Conservation (phyloP, 2,888 invertebrate species). For the Caenorhabditis japonica region DNA sequence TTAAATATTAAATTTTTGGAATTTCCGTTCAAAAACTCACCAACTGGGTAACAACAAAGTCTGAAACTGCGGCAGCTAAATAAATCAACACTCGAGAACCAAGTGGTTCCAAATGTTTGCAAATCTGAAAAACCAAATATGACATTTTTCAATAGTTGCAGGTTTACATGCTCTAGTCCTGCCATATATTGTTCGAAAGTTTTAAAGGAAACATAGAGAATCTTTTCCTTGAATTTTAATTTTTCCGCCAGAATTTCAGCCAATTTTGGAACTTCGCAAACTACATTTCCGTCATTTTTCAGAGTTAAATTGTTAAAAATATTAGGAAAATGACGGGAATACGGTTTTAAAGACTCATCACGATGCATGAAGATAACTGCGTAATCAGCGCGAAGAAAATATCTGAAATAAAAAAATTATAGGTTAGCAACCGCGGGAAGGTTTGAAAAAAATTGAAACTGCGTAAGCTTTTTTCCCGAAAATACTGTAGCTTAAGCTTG, state of each 20-base stretch:
- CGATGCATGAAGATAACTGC: constrained; percentile 94
- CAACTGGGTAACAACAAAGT: constrained; percentile 91
- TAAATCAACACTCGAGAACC: constrained; percentile 85
- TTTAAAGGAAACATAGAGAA: constrained; percentile 66
- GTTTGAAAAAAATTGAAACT: too few relatives aligned
- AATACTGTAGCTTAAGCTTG: too few relatives aligned
- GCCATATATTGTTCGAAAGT: constrained; percentile 71
- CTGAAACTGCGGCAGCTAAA: constrained; percentile 97
- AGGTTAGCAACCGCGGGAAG: too few relatives aligned
- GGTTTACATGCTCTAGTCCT: constrained; percentile 58
- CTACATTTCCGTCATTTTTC: constrained; percentile 53
- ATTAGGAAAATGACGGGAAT: constrained; percentile 86
- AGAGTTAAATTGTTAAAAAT: constrained; percentile 64
- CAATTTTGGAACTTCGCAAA: constrained; percentile 41
- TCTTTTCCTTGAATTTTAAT: constrained; percentile 48
- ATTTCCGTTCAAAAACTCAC: constrained; percentile 10
- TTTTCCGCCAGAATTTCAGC: constrained; percentile 46
- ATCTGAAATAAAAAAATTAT: too few relatives aligned
- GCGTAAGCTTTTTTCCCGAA: too few relatives aligned
- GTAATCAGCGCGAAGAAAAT: constrained; percentile 87
- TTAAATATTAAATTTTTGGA: constrained; percentile 2
- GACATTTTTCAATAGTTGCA: not conserved
- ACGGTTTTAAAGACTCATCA: constrained; percentile 90
- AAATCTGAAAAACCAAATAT: constrained; percentile 49
- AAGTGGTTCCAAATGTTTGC: constrained; percentile 49